Conservation (phyloP, 2,888 invertebrate genomes). For the Iselma pallidipennis region DNA sequence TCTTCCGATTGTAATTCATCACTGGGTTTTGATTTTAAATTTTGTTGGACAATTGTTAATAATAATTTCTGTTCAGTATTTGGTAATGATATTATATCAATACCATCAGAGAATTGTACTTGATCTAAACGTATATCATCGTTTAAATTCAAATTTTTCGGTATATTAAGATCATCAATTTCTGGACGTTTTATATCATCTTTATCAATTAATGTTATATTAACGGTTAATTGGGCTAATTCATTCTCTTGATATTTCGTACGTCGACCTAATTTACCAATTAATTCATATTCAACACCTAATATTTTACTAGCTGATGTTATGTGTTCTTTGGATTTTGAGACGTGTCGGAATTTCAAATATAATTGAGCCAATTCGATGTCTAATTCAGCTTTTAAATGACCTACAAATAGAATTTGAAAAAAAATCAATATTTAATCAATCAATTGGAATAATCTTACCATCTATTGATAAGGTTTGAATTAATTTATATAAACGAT, state of each 20-base stretch:
- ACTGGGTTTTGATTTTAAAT: conserved; percentile 75
- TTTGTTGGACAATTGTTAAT: conserved; percentile 72
- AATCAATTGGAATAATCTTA: background rate
- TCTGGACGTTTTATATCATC: conserved; percentile 56
- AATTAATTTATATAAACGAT: conserved; percentile 52
- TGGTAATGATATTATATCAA: conserved; percentile 58
- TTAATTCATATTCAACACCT: conserved; percentile 69
- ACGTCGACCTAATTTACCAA: conserved; percentile 84
- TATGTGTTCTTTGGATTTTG: conserved; percentile 70
- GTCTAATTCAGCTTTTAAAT: conserved; percentile 56
- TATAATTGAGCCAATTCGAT: conserved; percentile 69
- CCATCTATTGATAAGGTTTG: conserved; percentile 1
- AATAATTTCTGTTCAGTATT: conserved; percentile 79
- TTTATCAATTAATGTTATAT: conserved; percentile 60
- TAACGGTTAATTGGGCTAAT: conserved; percentile 80
- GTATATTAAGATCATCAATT: conserved; percentile 61
- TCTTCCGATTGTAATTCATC: conserved; percentile 83
- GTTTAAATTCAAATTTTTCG: conserved; percentile 71
- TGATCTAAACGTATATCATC: conserved; percentile 87
- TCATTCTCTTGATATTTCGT: conserved; percentile 86
- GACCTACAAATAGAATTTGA: conserved; percentile 25
- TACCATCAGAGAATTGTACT: conserved; percentile 70
- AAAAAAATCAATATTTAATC: no score
- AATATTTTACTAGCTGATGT: conserved; percentile 65
- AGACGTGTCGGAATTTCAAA: conserved; percentile 73